Base-by-base conservation (phyloP, 2,113 vertebrate species). In the Microtus richardsoni region DNA sequence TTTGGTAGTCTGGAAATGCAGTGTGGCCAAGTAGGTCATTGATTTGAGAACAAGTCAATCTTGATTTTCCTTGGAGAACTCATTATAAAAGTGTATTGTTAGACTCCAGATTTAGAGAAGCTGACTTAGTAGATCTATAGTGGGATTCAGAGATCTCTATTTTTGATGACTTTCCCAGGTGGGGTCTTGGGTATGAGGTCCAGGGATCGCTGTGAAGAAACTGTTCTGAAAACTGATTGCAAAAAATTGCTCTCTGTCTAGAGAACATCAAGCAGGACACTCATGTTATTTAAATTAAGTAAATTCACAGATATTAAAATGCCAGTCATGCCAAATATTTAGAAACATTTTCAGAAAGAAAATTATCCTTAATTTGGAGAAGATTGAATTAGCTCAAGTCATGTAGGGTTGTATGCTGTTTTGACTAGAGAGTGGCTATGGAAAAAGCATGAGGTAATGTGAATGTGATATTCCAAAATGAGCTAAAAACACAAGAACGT, bases 301-400 rank as follows among this genome's bases (percentile, higher is more conserved):
- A 41, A 91, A 91, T 97, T 87, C 71, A 91, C 52, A 73, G 47
- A 39, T 83, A 54, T 93, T 95, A 95, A 91, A 82, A 96, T 97
- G 94, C 52, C n/a, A 82, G 85, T 82, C 90, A 93, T 91, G 66
- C 93, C 82, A 95, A 95, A 62, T 89, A 74, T 95, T 95, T 93
- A 94, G 75, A 80, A 96, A 64, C 33, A 60, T 94, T 96, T 94
- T 97, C 89, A 92, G 95, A 87, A 97, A 95, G 71, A 88, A 93
- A 96, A 95, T 93, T 88, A 91, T 70, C 71, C 4, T 88, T 66
- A 93, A 60, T 93, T 95, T 97, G 49, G 47, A 93, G 68, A 88
- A 93, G 77, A 95, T 96, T 95, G 89, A 80, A 95, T 92, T 91
- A 96, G 91, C 94, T 96, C 64, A 95, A 84, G 24, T 80, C 44